phyloP scores from a whole-genome alignment of 2,888 invertebrate genomes.

The Corythucha ciliata region DNA sequence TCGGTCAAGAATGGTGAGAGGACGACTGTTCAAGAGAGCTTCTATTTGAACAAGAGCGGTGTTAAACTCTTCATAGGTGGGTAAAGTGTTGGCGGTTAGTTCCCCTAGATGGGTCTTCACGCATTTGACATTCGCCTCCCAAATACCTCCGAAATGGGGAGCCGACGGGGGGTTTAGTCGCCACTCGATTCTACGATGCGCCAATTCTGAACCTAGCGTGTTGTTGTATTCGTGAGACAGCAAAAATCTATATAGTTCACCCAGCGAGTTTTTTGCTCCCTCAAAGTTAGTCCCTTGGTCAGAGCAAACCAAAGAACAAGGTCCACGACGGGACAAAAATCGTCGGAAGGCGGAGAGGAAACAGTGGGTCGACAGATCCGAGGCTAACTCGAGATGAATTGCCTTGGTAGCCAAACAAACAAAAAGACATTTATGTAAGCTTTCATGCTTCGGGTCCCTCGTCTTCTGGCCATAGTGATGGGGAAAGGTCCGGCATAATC shows the following conservation, averaged over 20 bases:
- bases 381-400: background rate
- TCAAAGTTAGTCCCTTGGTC: conserved; percentile 39
- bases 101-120: background rate
- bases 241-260: conserved; percentile 8
- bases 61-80: too few relatives aligned
- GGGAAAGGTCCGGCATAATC: conserved; percentile 33
- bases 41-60: too few relatives aligned
- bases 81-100: background rate
- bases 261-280: conserved; percentile 32
- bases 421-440: conserved; percentile 15
- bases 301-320: conserved; percentile 31
- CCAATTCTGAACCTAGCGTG: background rate
- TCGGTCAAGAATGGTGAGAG: background rate
- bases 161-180: conserved; percentile 3
- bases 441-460: conserved; percentile 15
- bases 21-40: background rate
- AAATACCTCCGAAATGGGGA: conserved; percentile 8
- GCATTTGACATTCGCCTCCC: background rate
- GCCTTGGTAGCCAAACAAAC: background rate
- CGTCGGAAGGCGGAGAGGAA: conserved; percentile 36
- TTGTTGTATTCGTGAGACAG: background rate
- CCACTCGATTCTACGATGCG: background rate
- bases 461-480: conserved; percentile 4
- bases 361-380: conserved; percentile 24
- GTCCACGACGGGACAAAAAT: conserved; percentile 35